phyloP scores from a whole-genome alignment of 1,140 invertebrate genomes.

The Aphelenchoides besseyi region DNA sequence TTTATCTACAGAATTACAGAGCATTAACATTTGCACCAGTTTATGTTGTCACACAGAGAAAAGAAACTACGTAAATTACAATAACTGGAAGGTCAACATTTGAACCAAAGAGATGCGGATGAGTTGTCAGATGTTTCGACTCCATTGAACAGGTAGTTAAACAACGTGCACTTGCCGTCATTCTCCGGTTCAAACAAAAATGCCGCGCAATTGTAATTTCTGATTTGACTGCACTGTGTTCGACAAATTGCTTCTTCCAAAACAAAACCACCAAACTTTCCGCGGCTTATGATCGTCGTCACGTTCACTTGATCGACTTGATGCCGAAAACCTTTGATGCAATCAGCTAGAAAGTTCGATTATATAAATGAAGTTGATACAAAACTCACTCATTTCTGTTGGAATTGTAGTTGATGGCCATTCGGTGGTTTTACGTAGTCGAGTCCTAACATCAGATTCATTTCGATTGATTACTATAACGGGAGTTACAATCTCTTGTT shows the following conservation, averaged over 20 bases:
- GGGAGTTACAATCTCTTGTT: not conserved
- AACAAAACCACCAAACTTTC: conserved; percentile 22
- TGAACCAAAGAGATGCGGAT: conserved; percentile 25
- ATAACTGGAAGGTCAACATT: conserved; percentile 29
- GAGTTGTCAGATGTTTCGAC: conserved; percentile 12
- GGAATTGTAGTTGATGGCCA: not conserved
- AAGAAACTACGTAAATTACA: not conserved
- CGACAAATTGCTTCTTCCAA: conserved; percentile 24
- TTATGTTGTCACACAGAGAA: conserved; percentile 2
- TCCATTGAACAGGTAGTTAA: conserved; percentile 27
- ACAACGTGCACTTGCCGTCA: conserved; percentile 33
- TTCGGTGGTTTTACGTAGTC: not conserved
- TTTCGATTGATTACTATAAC: not conserved
- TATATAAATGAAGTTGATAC: not conserved
- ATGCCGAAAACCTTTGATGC: not conserved
- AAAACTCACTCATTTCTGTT: not conserved
- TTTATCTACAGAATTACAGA: too few relatives aligned
- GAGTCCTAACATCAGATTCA: not conserved
- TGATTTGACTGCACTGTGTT: conserved; percentile 22
- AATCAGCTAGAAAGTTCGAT: conserved; percentile 9
- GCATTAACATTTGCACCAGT: conserved; percentile 18
- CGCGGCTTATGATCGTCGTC: not conserved
- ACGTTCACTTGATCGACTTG: not conserved
- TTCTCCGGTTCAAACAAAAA: conserved; percentile 32
- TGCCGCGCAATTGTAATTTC: conserved; percentile 15